Base-by-base conservation (phyloP, 2,888 invertebrate species). In the Drosophila macrospina region DNA sequence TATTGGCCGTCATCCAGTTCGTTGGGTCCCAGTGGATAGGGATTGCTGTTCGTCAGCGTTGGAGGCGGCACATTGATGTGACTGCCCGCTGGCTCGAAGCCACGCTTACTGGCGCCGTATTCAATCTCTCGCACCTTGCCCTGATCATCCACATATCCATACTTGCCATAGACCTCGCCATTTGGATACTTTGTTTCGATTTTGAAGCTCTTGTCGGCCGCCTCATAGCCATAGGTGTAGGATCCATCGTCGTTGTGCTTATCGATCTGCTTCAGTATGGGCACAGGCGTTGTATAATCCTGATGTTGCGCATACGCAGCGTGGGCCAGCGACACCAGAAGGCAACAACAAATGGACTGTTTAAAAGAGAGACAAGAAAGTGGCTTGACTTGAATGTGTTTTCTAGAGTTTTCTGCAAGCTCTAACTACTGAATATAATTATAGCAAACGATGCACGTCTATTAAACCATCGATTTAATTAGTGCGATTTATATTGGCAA, bases 171-270 rank as follows among this genome's bases (percentile, higher is more conserved):
- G 0, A 97, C 96, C 86, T 97, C 97, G 0, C 97, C 97, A 45
- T 94, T 95, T 0, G 96, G 94, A 85, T 96, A 96, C 91, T 97
- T 97, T 0, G 97, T 97, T 91, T 97, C 97, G 71, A 97, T 97
- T 92, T 97, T 97, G 93, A 96, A 97, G 50, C 96, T 95, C 8
- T 96, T 97, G 88, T 97, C 97, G 0, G 96, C 97, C 0, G 94
- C 96, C 91, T 97, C 97, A 91, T 96, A 97, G 0, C 97, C 97
- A 88, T 95, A 97, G 83, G 96, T 97, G 92, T 97, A 97, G 10
- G 97, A 97, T 0, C 97, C 97, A 78, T 97, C 97, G 74, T 96
- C 96, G 90, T 97, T 97, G 91, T 97, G 97, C 69, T 95, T 94
- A 93, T 96, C 96, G 90, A 97, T 95, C 92, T 96, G 96, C 91